phyloP scores from a whole-genome alignment of 2,888 invertebrate species.

The Andrena praecox region DNA sequence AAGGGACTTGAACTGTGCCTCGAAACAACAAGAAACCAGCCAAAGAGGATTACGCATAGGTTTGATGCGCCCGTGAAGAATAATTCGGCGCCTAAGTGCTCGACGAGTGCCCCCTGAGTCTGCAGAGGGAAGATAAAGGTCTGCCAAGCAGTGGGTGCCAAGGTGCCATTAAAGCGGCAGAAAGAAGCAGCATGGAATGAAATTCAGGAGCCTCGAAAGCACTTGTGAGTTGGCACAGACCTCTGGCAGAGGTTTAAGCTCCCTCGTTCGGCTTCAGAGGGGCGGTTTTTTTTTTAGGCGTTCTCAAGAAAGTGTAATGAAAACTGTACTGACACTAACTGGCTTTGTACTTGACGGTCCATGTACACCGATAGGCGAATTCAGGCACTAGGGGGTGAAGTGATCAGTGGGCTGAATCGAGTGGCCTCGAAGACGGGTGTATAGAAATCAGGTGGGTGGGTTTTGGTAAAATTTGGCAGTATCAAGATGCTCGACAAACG shows the following conservation, averaged over 20 bases:
- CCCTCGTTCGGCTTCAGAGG: neutral
- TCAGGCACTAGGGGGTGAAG: conserved; percentile 26
- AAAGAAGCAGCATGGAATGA: neutral
- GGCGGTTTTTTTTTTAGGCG: neutral
- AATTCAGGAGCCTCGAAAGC: neutral
- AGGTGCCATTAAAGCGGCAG: neutral
- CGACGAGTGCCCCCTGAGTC: neutral
- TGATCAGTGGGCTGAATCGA: conserved; percentile 5
- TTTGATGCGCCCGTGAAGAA: neutral
- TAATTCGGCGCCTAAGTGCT: neutral
- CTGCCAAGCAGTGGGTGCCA: conserved; percentile 13
- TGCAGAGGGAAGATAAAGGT: conserved; percentile 1
- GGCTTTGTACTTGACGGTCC: neutral
- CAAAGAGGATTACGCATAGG: neutral
- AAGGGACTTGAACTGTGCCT: neutral
- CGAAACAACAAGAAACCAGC: neutral
- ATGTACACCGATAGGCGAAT: neutral
- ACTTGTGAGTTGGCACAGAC: neutral
- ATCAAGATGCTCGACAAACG: conserved; percentile 47
- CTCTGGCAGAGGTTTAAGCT: conserved; percentile 1
- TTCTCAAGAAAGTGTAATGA: conserved; percentile 15
- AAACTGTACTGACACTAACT: conserved; percentile 10
- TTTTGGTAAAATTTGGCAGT: conserved; percentile 58
- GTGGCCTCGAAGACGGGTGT: conserved; percentile 46
- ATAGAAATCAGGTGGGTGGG: conserved; percentile 26